phyloP scores from a whole-genome alignment of 2,797 vertebrate genomes.

The Rousettus madagascariensis region DNA sequence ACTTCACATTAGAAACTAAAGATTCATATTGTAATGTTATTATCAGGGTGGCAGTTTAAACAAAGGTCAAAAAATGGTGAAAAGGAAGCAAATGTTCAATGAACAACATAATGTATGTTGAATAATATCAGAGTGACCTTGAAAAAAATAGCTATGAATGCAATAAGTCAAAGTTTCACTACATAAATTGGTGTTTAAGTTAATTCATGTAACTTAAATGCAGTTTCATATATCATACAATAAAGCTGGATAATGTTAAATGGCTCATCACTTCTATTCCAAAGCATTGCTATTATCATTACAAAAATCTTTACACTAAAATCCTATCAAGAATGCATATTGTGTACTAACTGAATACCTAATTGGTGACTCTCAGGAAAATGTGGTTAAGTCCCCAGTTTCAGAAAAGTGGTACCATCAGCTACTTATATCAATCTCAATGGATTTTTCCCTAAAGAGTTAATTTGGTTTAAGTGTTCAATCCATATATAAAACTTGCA shows the following conservation, averaged over 20 bases:
- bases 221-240: not conserved
- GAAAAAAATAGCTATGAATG: conserved; percentile 12
- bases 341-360: not conserved
- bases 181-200: conserved; percentile 3
- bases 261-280: not conserved
- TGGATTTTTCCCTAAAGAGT: conserved; percentile 24
- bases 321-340: not conserved
- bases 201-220: conserved; percentile 46
- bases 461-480: conserved; percentile 23
- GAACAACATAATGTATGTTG: conserved; percentile 24
- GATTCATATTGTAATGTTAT: not conserved
- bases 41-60: conserved; percentile 43
- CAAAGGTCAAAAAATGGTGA: not conserved
- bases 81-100: conserved; percentile 10
- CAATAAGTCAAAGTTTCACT: conserved; percentile 53
- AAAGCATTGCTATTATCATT: not conserved
- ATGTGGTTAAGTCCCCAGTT: not conserved
- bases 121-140: not conserved
- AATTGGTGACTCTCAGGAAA: conserved; percentile 15
- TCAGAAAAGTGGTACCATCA: not conserved
- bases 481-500: not conserved
- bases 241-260: conserved; percentile 43
- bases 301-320: conserved; percentile 42
- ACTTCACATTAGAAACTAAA: conserved; percentile 10
- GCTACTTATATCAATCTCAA: not conserved